phyloP scores from a whole-genome alignment of 2,888 invertebrate genomes.

The Pristionchus mayeri region DNA sequence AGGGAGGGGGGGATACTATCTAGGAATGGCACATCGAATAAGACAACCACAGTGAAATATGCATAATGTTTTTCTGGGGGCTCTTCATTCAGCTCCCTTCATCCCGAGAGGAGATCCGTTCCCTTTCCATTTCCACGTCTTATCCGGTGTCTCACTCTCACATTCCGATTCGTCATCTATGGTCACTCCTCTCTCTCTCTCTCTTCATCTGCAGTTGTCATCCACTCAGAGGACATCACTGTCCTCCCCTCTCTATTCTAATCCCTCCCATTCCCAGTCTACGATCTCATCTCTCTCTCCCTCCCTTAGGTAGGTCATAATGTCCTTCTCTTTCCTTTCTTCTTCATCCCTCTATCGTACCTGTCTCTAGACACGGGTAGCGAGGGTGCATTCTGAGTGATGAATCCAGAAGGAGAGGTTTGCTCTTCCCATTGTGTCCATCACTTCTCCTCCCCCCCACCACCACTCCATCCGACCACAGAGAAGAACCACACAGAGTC shows the following conservation, averaged over 20 bases:
- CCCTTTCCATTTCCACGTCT: neutral
- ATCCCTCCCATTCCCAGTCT: conserved; percentile 1
- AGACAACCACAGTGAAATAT: too few species aligned
- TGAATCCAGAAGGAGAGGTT: conserved; percentile 36
- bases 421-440: conserved; percentile 44
- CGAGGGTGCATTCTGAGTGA: conserved; percentile 13
- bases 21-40: too few species aligned
- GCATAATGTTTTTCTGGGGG: neutral
- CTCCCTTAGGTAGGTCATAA: conserved; percentile 33
- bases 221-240: neutral
- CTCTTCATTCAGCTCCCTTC: conserved; percentile 21
- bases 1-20: neutral
- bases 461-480: conserved; percentile 46
- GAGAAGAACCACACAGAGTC: neutral
- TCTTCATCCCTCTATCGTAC: neutral
- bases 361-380: conserved; percentile 4
- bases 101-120: conserved; percentile 8
- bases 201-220: conserved; percentile 8
- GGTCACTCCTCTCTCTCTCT: neutral
- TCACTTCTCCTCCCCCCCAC: conserved; percentile 46
- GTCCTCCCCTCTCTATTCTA: neutral
- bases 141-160: neutral
- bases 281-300: conserved; percentile 23
- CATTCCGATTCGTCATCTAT: neutral
- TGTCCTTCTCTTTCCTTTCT: too few species aligned